These are phyloP conservation scores for Caenorhabditis macrosperma DNA, from an alignment of 2,888 invertebrate genomes.

Conservation along the genomic window DNA sequence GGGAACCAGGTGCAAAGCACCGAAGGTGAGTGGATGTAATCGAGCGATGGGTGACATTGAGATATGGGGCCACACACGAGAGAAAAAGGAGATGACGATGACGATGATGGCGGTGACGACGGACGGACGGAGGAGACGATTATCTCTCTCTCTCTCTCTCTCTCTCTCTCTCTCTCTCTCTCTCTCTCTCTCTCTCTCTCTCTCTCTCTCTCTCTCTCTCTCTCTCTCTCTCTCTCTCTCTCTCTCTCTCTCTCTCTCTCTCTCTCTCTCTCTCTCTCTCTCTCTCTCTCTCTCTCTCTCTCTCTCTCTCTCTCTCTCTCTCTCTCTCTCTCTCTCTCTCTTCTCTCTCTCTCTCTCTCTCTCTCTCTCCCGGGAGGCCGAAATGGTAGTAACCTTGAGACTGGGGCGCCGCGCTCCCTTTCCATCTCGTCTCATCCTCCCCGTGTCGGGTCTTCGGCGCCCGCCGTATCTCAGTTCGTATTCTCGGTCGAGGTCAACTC, in stretches of 20 bases:
- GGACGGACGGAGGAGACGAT: no score
- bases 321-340: background rate
- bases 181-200: background rate
- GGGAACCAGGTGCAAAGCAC: no score
- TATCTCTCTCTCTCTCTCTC: no score
- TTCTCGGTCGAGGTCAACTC: constrained; percentile 62
- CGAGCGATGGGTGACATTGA: no score
- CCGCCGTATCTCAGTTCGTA: constrained; percentile 41
- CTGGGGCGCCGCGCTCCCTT: constrained; percentile 30
- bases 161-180: background rate
- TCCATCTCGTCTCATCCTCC: constrained; percentile 10
- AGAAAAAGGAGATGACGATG: no score
- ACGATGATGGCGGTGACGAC: no score
- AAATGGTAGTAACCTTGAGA: constrained; percentile 45
- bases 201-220: background rate
- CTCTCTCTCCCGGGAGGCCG: background rate
- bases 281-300: background rate
- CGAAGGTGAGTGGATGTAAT: no score
- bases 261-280: constrained; percentile 1
- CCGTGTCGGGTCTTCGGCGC: constrained; percentile 9
- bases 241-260: constrained; percentile 1
- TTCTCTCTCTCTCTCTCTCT: background rate
- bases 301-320: constrained; percentile 1
- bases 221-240: background rate
- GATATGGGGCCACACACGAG: no score